Conservation (phyloP, 2,888 invertebrate species). For the Scaptomyza polygonia region DNA sequence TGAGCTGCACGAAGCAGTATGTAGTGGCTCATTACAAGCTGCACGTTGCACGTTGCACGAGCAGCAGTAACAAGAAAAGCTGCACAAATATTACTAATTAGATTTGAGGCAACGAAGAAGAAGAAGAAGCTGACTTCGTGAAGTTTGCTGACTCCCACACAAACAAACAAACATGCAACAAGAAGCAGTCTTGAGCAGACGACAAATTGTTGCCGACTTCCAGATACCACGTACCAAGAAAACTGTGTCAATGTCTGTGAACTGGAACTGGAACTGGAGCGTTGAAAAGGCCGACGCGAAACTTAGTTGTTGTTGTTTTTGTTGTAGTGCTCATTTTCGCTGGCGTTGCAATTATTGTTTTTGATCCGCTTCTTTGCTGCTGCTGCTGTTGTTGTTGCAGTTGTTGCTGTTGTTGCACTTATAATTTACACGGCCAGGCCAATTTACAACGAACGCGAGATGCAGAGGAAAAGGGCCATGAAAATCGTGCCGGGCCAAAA, state of each 20-base stretch:
- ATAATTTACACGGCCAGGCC: slow-evolving; percentile 46
- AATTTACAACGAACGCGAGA: slow-evolving; percentile 41
- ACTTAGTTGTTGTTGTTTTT: slow-evolving; percentile 13
- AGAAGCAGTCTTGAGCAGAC: neutral
- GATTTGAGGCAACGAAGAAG: slow-evolving; percentile 55
- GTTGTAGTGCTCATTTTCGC: slow-evolving; percentile 22
- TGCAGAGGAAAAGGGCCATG: slow-evolving; percentile 53
- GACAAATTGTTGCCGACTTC: slow-evolving; percentile 13
- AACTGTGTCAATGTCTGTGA: slow-evolving; percentile 81
- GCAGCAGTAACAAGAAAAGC: slow-evolving; percentile 22
- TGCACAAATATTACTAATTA: slow-evolving; percentile 60
- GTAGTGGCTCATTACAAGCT: slow-evolving; percentile 65
- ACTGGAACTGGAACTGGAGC: slow-evolving; percentile 80
- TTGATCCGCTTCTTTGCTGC: slow-evolving; percentile 40
- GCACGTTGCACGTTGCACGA: slow-evolving; percentile 52
- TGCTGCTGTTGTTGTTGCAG: slow-evolving; percentile 12
- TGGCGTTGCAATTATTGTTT: slow-evolving; percentile 50
- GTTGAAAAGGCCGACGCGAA: slow-evolving; percentile 49
- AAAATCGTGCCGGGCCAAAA: slow-evolving; percentile 57
- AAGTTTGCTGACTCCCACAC: slow-evolving; percentile 55
- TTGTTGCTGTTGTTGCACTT: slow-evolving; percentile 15
- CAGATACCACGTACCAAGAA: slow-evolving; percentile 36
- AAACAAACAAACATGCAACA: slow-evolving; percentile 17
- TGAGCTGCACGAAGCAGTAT: slow-evolving; percentile 63
- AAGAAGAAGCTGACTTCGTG: slow-evolving; percentile 46